Conservation (phyloP, 2,797 vertebrate species). For the Sebastes goodei region DNA sequence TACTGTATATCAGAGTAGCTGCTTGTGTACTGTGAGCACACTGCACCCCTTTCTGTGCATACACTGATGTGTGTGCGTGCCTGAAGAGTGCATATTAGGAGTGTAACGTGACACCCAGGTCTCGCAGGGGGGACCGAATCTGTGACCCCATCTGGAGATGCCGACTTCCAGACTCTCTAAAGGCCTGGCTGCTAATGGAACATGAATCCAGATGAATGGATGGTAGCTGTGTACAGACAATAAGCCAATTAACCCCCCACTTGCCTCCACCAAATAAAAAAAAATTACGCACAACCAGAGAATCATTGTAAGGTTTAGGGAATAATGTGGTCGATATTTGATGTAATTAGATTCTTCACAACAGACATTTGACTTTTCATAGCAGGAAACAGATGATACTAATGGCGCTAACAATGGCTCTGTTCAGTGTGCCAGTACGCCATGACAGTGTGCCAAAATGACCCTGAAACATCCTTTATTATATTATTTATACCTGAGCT, state of each 20-base stretch:
- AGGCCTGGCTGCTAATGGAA: conserved; percentile 44
- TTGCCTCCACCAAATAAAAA: not conserved
- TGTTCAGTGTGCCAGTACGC: not conserved
- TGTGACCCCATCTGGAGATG: conserved; percentile 70
- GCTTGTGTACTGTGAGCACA: not conserved
- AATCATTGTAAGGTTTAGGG: not conserved
- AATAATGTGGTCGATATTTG: not conserved
- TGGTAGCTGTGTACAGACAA: conserved; percentile 19
- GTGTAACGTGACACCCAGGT: conserved; percentile 61
- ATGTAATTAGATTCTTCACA: not conserved
- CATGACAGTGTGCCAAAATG: not conserved
- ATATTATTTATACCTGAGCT: not conserved
- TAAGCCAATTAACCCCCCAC: not conserved
- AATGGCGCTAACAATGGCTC: not conserved
- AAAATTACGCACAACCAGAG: not conserved
- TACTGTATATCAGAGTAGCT: not conserved
- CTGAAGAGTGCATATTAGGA: conserved; percentile 15
- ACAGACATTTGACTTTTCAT: not conserved
- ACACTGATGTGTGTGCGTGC: not conserved
- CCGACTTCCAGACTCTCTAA: conserved; percentile 45
- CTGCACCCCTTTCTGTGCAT: conserved; percentile 9
- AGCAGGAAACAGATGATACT: not conserved
- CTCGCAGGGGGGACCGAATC: conserved; percentile 30
- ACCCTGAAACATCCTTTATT: not conserved
- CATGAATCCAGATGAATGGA: conserved; percentile 43